These are phyloP conservation scores for Ephialtes manifestator DNA, from an alignment of 2,888 invertebrate genomes.

Conservation along the genomic window DNA sequence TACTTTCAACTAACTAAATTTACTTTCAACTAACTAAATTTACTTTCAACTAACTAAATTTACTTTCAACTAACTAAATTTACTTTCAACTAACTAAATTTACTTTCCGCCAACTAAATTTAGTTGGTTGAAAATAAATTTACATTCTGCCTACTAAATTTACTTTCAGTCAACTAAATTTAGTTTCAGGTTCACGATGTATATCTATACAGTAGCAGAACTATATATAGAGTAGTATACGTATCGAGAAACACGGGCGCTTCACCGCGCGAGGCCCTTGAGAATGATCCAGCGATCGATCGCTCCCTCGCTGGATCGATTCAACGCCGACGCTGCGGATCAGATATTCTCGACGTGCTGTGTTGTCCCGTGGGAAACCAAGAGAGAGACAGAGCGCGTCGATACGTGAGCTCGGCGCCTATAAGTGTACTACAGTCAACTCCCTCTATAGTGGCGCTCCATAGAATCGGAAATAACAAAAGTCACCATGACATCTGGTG, in stretches of 20 bases:
- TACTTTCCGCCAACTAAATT: neutral
- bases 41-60: neutral
- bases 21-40: neutral
- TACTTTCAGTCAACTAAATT: neutral
- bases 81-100: neutral
- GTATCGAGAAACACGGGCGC: slow-evolving; percentile 16
- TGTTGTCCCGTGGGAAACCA: slow-evolving; percentile 77
- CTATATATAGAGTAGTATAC: slow-evolving; percentile 5
- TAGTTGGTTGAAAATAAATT: no score
- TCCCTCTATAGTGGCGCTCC: neutral
- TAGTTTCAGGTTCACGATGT: neutral
- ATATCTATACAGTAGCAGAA: slow-evolving; percentile 11
- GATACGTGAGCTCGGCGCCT: slow-evolving; percentile 14
- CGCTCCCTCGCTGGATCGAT: slow-evolving; percentile 30
- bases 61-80: neutral
- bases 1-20: neutral
- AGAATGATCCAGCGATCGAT: slow-evolving; percentile 26
- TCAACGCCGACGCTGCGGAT: slow-evolving; percentile 25
- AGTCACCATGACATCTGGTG: no score
- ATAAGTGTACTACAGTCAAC: slow-evolving; percentile 1
- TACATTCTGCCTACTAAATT: neutral
- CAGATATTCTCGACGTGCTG: slow-evolving; percentile 59
- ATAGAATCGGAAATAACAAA: no score
- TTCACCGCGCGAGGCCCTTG: slow-evolving; percentile 16
- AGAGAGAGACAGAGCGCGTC: slow-evolving; percentile 57